Base-by-base conservation (phyloP, 2,113 vertebrate genomes). In the Regulus satrapa region DNA sequence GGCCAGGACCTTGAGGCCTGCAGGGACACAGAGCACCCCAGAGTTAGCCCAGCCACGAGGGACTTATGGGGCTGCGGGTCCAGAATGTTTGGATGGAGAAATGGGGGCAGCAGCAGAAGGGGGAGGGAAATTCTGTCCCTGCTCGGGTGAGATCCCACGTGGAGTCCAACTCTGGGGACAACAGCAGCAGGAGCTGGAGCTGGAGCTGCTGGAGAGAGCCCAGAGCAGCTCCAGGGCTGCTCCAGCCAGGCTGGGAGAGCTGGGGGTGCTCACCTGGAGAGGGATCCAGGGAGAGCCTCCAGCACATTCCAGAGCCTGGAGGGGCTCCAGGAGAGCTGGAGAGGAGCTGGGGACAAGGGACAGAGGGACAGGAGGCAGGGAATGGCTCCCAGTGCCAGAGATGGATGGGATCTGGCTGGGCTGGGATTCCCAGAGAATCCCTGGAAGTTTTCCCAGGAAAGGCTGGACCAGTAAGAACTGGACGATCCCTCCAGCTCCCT, bases 1-100 rank as follows among this genome's bases (percentile, higher is more conserved):
- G 17, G 98, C 98, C 2, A 99, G 94, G 24, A 99, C 98, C 94
- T 99, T 99, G 38, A 99, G 97, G 90, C 99, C 99, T 99, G 93
- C 20, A 45, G 72, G 86, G 31, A 46, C 21, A 63, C 62, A 85
- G 51, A 85, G 2, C 23, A 52, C 31, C 14, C 0, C n/a, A n/a
- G n/a, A n/a, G 0, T 79, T 41, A 49, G 1, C 17, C 7, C 58
- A 73, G 64, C 64, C 23, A 3, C 2, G 3, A 56, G 45, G 9
- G 55, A 51, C 1, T 0, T 0, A 9, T 3, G 38, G 45, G 34
- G 61, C 8, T 18, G 26, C 25, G 14, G 1, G 13, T 3, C 4
- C 61, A 8, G 9, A 1, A 14, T 4, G 18, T 25, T n/a, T 17
- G 18, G 77, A 24, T 52, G 52, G 59, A 59, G 32, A 11, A 12